Evolutionary conservation across 2,888 invertebrate species (phyloP), one percentile per base, ranked within the genome.

Genomic region (Cheilosia scutellata): DNA sequence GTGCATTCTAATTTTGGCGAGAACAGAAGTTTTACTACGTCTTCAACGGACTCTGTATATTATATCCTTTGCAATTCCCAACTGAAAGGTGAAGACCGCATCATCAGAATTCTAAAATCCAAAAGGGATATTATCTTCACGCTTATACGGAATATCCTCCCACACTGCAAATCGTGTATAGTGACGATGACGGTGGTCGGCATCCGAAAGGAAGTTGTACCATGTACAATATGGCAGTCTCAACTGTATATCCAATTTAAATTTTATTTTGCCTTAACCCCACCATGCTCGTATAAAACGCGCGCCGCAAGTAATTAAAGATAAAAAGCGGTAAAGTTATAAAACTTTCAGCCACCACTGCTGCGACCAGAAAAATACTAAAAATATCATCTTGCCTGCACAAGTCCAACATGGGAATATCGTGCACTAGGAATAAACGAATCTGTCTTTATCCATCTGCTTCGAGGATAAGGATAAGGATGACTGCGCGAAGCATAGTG

Each of bases 301-400:
- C 77, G 82, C 83, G 87, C 87, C 82, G 79, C 79, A 87, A 83
- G 87, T 88, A 88, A 88, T 88, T 88, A 88, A 88, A 88, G 88
- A 88, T 88, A 88, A 88, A 88, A 88, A 88, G 88, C 88, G 87
- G 83, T 74, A 83, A 88, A 88, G 88, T 88, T 88, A 82, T 88
- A 88, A 88, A 88, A 88, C 87, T 88, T 88, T 88, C 84, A 87
- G 83, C 87, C 87, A 80, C 74, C 86, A 77, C 84, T 77, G 82
- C 51, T 84, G 84, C 78, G 82, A 72, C 83, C 82, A 76, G 76
- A 57, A 76, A 83, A 78, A 78, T 78, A 72, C 71, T 78, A 62
- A 65, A 66, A 71, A 76, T 68, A 37, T 82, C 68, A 33, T 68
- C 49, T 37, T 47, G 60, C 29, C 44, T 33, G 55, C 33, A 27